Base-by-base conservation (phyloP, 1,140 invertebrate genomes). In the Anastatus disparis region DNA sequence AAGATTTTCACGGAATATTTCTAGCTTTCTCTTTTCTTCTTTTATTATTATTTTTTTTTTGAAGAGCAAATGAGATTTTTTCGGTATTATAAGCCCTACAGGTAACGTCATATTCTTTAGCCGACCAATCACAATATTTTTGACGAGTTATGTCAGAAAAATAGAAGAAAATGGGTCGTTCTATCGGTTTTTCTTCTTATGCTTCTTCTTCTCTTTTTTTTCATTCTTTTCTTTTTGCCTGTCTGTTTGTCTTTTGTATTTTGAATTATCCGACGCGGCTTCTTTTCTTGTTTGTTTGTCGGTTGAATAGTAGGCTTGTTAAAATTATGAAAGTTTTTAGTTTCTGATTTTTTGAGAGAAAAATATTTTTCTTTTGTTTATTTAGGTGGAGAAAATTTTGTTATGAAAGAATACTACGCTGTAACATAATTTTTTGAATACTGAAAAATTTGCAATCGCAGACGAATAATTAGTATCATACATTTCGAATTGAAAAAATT, bases 91-190 rank as follows among this genome's bases (percentile, higher is more conserved):
- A 40, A 71, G 56, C 48, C 72, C 67, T 64, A 65, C 81, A 83
- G 80, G 81, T 85, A 85, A 82, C 82, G 82, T 84, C 82, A 82
- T 80, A 80, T 81, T 79, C 75, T 77, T 76, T 44, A 46, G 65
- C 75, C 77, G 69, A 75, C 85, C 83, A 85, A 86, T 86, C 85
- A 84, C 85, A 86, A 85, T 85, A 85, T 86, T 86, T 86, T 85
- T 85, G 82, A 86, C 83, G 81, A 85, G 81, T 85, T 86, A 84
- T 79, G 82, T 79, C 81, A 35, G 4, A 80, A 77, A 26, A 70
- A n/a, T 26, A 22, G 52, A 64, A 48, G 68, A 70, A 70, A 70
- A 70, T 64, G 42, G 40, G 52, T 70, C 68, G 59, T 29, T 56
- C 68, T 70, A 70, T 70, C 68, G 61, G 61, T 70, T 70, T 70